Base-by-base conservation (phyloP, 2,113 vertebrate genomes). In the Lota lota region DNA sequence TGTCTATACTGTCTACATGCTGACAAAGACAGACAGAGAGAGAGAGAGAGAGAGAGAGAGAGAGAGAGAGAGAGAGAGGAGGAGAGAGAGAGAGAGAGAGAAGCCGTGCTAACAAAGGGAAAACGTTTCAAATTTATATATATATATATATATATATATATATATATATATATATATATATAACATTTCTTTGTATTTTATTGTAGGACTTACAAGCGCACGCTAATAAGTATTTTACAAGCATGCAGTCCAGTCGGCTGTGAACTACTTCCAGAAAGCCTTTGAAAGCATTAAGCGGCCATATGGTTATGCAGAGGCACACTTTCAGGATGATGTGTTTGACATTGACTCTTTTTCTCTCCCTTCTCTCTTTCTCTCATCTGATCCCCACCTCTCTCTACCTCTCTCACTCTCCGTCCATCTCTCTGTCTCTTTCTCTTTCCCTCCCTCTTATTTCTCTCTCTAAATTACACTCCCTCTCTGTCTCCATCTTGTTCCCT, bases 281-380 rank as follows among this genome's bases (percentile, higher is more conserved):
- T 83, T 72, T 76, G 80, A 80, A 81, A 77, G 73, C 59, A 75
- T 69, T 77, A 78, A 87, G 73, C 72, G 80, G 79, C 75, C 81
- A 85, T 74, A 83, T 83, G 80, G 75, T 70, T 77, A 79, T 85
- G 82, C 82, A 76, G 70, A 66, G 74, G 69, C 89, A 88, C 82
- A 79, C 24, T 77, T 76, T 72, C 7, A 78, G 18, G 4, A 33
- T 63, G 77, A 87, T 89, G 83, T 77, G 80, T 82, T 85, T 80
- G 82, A 88, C 83, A 85, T 87, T 17, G 5, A n/a, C 53, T 6
- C 53, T n/a, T 18, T 47, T 47, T 47, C 40, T 47, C 40, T 47
- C 40, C 12, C 10, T 14, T 47, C 40, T 47, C 40, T 47, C 40
- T 47, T 14, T 47, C 12, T 47, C 40, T 47, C 40, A 47, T 47